phyloP scores from a whole-genome alignment of 2,797 vertebrate species.

The Acanthopagrus latus region DNA sequence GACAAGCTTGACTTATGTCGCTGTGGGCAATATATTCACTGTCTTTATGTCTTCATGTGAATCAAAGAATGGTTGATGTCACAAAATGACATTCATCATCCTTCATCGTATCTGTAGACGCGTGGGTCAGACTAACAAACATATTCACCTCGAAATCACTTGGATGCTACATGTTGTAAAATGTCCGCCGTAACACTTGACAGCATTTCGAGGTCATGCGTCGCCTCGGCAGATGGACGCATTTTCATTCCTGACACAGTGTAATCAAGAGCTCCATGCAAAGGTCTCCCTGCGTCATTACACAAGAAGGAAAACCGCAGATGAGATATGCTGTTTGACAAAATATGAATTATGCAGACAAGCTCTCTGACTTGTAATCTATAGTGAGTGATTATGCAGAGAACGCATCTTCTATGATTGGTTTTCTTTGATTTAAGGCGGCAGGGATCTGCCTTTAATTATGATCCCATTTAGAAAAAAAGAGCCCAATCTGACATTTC shows the following conservation, averaged over 20 bases:
- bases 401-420: conserved; percentile 22
- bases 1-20: background rate
- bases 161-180: conserved; percentile 15
- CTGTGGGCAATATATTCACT: background rate
- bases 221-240: conserved; percentile 23
- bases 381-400: conserved; percentile 26
- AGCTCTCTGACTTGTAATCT: conserved; percentile 33
- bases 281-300: conserved; percentile 13
- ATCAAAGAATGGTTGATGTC: background rate
- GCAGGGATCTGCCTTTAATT: conserved; percentile 5
- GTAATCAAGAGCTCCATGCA: conserved; percentile 27
- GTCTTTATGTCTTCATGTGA: conserved; percentile 2
- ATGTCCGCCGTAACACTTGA: conserved; percentile 26
- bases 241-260: conserved; percentile 38
- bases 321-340: conserved; percentile 52
- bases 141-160: conserved; percentile 7
- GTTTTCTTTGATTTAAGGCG: conserved; percentile 33
- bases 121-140: conserved; percentile 5
- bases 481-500: conserved; percentile 7
- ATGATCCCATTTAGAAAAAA: conserved; percentile 5
- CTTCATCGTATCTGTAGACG: background rate
- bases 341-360: conserved; percentile 58
- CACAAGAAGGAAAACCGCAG: conserved; percentile 7
- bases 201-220: conserved; percentile 16
- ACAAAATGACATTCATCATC: background rate